Evolutionary conservation across 2,797 vertebrate genomes (phyloP), one percentile per base, ranked within the genome.

Genomic region (Urosaurus nigricauda): DNA sequence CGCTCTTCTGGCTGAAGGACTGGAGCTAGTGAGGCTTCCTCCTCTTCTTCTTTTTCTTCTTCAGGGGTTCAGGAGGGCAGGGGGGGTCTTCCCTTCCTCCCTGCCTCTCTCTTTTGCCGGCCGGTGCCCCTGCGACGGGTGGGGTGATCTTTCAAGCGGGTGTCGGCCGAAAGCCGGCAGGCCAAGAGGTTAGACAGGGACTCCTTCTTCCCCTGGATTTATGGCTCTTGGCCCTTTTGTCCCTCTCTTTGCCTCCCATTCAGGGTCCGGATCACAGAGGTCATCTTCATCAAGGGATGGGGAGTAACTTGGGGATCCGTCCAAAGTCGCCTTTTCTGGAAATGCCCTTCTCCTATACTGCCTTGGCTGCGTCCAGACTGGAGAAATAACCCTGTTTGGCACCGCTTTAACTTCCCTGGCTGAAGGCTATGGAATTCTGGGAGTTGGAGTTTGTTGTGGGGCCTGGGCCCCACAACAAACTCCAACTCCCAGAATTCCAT

Each of bases 181-280:
- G 97, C 95, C 98, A 98, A 68, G 97, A 97, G 98, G 98, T 98
- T 98, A 99, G 93, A 96, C 65, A 68, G 94, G 96, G 97, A 97
- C 97, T 97, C 97, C 97, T 97, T 97, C 97, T 97, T 94, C 97
- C 96, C 97, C 97, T 98, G 95, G 97, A 97, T 97, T 97, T 98
- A 97, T 98, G 97, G 96, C 97, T 96, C 96, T 97, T 96, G 74
- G 95, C 96, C 96, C 97, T 96, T 95, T 96, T 97, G 95, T 97
- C 97, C 95, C 79, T 90, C 95, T 88, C 92, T 94, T 94, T 93
- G 47, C 37, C 81, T 79, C 90, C 95, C 93, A 95, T 96, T 96
- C 92, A 96, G 86, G 65, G 40, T 19, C 53, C 90, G 85, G 94
- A 96, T 96, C 97, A 97, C 97, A 97, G 96, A 93, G 96, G 94